These are phyloP conservation scores for Pterois miles DNA, from an alignment of 2,797 vertebrate species.

Conservation along the genomic window DNA sequence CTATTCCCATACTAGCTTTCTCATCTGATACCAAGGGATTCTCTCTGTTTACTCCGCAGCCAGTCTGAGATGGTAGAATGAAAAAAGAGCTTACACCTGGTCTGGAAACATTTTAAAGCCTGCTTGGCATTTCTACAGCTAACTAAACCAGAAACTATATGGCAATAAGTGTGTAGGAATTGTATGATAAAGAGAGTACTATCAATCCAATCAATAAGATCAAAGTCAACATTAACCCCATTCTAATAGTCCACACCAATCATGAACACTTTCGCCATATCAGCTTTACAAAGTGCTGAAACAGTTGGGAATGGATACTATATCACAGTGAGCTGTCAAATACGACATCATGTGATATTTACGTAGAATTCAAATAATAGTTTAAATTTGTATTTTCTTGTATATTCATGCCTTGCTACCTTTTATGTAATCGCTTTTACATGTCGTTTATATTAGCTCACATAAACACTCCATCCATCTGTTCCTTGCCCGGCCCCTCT, in stretches of 20 bases:
- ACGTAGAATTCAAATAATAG: no score
- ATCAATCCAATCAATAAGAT: background rate
- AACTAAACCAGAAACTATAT: background rate
- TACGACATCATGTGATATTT: no score
- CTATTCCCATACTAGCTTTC: constrained; percentile 8
- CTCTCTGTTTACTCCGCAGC: constrained; percentile 31
- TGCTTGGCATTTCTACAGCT: background rate
- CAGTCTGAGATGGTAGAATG: background rate
- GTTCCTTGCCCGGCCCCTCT: no score
- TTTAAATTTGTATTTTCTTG: no score
- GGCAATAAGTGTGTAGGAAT: background rate
- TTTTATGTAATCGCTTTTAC: no score
- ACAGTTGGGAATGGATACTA: background rate
- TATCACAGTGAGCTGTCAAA: no score
- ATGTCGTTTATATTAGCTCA: no score
- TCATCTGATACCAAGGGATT: constrained; percentile 4
- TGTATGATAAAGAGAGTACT: background rate
- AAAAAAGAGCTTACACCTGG: background rate
- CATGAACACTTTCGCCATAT: no score
- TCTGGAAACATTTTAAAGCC: background rate
- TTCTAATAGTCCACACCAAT: background rate
- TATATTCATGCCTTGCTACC: no score
- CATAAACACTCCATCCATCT: no score
- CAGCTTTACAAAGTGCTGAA: background rate
- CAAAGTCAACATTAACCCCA: background rate